Evolutionary conservation across 2,888 invertebrate genomes (phyloP).

Genomic region (Clistopyga incitator): DNA sequence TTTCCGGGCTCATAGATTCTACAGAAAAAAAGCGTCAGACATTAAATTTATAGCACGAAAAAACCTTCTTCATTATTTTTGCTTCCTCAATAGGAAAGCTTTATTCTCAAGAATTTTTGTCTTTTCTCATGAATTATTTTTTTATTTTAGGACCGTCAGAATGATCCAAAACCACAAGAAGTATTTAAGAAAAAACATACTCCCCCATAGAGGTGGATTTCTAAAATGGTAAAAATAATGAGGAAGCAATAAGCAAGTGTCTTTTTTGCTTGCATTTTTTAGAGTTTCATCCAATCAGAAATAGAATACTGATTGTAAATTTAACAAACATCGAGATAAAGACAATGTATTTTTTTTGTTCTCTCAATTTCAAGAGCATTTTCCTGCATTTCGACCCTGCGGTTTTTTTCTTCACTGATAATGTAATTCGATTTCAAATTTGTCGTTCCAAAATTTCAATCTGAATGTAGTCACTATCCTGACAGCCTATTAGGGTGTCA

Average conservation of each 20-base stretch:
- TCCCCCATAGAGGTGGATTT: not conserved
- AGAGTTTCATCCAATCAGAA: not conserved
- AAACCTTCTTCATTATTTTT: not conserved
- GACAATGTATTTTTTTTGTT: not conserved
- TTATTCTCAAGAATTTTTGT: too few relatives aligned
- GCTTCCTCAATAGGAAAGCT: not conserved
- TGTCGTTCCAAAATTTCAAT: not conserved
- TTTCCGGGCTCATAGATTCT: conserved; percentile 91
- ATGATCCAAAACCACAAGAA: too few relatives aligned
- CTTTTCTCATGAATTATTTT: too few relatives aligned
- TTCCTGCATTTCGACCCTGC: not conserved
- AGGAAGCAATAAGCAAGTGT: too few relatives aligned
- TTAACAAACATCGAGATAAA: not conserved
- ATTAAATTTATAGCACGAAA: not conserved
- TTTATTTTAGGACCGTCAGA: too few relatives aligned
- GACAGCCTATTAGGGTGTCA: not conserved
- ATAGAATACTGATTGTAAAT: conserved; percentile 1
- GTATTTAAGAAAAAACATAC: too few relatives aligned
- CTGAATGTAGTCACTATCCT: not conserved
- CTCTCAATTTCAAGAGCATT: not conserved
- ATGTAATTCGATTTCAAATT: not conserved
- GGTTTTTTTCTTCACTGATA: not conserved
- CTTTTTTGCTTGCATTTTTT: not conserved
- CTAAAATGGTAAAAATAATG: not conserved
- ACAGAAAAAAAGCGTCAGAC: conserved; percentile 68